phyloP scores from a whole-genome alignment of 2,888 invertebrate genomes.

The Fragum sueziense region DNA sequence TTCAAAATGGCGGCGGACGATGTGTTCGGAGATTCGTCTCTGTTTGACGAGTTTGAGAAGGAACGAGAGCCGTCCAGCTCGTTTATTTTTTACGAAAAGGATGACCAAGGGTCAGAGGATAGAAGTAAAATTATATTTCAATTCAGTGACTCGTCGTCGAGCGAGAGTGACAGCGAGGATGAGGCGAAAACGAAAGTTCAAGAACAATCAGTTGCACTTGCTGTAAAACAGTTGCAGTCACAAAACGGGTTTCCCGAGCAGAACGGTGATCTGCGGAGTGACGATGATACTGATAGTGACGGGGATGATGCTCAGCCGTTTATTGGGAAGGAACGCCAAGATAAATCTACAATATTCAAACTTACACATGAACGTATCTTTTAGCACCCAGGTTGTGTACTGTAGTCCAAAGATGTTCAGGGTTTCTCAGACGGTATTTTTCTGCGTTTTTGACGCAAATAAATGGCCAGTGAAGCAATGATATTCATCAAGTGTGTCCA shows the following conservation, averaged over 20 bases:
- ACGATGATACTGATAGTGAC: constrained; percentile 30
- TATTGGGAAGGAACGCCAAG: constrained; percentile 40
- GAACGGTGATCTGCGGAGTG: constrained; percentile 11
- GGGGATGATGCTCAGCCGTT: constrained; percentile 17
- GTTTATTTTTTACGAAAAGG: constrained; percentile 69
- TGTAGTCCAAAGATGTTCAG: no score
- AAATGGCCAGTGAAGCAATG: no score
- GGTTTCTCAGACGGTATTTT: no score
- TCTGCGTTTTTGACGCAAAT: no score
- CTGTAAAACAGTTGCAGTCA: constrained; percentile 35
- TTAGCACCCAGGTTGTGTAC: no score
- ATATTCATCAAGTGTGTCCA: no score
- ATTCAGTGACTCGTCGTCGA: constrained; percentile 59
- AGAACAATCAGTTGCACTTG: constrained; percentile 9
- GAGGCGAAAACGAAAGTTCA: constrained; percentile 60
- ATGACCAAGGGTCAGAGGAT: constrained; percentile 61
- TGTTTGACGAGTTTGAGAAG: constrained; percentile 79
- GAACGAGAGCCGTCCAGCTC: constrained; percentile 70
- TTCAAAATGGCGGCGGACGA: constrained; percentile 67
- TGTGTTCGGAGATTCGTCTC: constrained; percentile 74
- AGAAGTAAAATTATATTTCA: constrained; percentile 68
- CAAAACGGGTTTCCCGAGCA: constrained; percentile 18
- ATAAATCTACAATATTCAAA: constrained; percentile 61
- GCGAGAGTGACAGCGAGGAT: constrained; percentile 57
- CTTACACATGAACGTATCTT: constrained; percentile 75